Evolutionary conservation across 2,888 invertebrate species (phyloP).

Genomic region (Anagyrus pseudococci): DNA sequence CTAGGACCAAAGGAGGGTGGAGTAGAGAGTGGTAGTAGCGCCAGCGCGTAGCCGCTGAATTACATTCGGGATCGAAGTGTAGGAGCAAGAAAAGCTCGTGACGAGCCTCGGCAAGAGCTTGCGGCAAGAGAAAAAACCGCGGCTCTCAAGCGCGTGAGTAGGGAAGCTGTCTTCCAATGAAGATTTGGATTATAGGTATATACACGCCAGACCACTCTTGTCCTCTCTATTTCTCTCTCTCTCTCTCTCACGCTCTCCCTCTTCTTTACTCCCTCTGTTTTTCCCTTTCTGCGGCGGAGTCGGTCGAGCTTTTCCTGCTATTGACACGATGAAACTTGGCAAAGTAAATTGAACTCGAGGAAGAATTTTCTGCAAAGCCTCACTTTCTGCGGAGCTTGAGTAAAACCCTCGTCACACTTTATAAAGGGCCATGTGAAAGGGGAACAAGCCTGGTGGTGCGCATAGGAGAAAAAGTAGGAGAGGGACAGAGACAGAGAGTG

Average conservation of each 20-base stretch:
- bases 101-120: slow-evolving; percentile 7
- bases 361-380: not conserved
- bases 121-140: not conserved
- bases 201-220: too few species aligned
- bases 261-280: too few species aligned
- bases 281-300: not conserved
- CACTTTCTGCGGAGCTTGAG: too few species aligned
- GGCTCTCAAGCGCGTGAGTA: too few species aligned
- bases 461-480: too few species aligned
- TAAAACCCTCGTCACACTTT: too few species aligned
- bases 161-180: not conserved
- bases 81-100: slow-evolving; percentile 1
- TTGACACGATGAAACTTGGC: slow-evolving; percentile 15
- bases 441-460: too few species aligned
- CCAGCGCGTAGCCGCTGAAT: slow-evolving; percentile 5
- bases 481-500: too few species aligned
- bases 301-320: slow-evolving; percentile 1
- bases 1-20: too few species aligned
- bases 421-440: too few species aligned
- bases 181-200: not conserved
- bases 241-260: not conserved
- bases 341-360: slow-evolving; percentile 17
- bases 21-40: too few species aligned
- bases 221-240: not conserved
- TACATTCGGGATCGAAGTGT: slow-evolving; percentile 16